Evolutionary conservation across 1,140 invertebrate genomes (phyloP), one percentile per base, ranked within the genome.

Genomic region (Watersipora subatra): DNA sequence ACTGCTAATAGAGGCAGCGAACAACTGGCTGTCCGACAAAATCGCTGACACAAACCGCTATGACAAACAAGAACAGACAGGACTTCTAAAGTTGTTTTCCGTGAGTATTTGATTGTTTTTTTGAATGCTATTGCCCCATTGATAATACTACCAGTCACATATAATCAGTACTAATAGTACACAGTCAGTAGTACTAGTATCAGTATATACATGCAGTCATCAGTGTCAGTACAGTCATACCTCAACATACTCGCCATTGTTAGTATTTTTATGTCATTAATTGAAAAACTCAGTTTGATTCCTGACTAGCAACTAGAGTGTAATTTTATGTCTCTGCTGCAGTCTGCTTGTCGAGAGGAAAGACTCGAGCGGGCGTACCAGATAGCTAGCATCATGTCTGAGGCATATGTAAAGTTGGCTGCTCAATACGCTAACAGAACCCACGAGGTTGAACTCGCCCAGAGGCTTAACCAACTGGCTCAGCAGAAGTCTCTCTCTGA

Each of bases 81-180:
- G 84, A 86, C 84, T 92, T 27, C 85, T 96, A 67, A 92, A 92
- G 80, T 76, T 94, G 24, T 94, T 97, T 83, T 91, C 90, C 22
- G 89, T 92, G 81, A 85, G 80, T 69, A 22, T 12, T 26, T 61
- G 17, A 29, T 12, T 27, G 46, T 2, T 20, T 25, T 25, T n/a
- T 64, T 12, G 29, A n/a, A n/a, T n/a, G n/a, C n/a, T n/a, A n/a
- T n/a, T n/a, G n/a, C n/a, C n/a, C n/a, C n/a, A n/a, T n/a, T n/a
- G n/a, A n/a, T n/a, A n/a, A n/a, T n/a, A n/a, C n/a, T n/a, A n/a
- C n/a, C n/a, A n/a, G n/a, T n/a, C n/a, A n/a, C n/a, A n/a, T n/a
- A n/a, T n/a, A n/a, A n/a, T n/a, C n/a, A n/a, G n/a, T n/a, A n/a
- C n/a, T n/a, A n/a, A n/a, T n/a, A n/a, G n/a, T n/a, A n/a, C n/a